These are phyloP conservation scores for Penaeus japonicus DNA, from an alignment of 1,140 invertebrate genomes.

Conservation along the genomic window DNA sequence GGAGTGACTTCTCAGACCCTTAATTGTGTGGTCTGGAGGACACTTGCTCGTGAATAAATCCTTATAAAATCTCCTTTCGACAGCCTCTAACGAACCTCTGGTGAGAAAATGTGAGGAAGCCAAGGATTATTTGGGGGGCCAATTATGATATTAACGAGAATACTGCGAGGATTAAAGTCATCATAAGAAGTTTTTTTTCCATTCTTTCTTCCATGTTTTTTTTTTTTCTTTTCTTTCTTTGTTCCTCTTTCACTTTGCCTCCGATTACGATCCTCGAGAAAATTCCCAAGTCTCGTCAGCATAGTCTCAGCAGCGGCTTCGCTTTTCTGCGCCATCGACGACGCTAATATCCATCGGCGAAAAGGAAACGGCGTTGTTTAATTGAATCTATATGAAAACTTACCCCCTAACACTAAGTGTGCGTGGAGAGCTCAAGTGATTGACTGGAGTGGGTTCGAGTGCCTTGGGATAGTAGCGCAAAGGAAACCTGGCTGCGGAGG, in stretches of 20 bases:
- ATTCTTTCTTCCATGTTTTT: no score
- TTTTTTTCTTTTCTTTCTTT: no score
- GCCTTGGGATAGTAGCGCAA: conserved; percentile 38
- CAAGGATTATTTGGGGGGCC: no score
- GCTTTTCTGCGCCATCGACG: no score
- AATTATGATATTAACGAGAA: no score
- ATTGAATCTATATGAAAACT: conserved; percentile 52
- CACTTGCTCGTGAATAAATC: background rate
- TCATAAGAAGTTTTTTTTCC: no score
- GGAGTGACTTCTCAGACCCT: conserved; percentile 29
- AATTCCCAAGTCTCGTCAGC: no score
- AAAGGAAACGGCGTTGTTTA: conserved; percentile 18
- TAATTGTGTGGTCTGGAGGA: conserved; percentile 37
- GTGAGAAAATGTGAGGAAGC: background rate
- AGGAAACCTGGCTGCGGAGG: background rate
- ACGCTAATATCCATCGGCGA: background rate
- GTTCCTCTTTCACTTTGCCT: no score
- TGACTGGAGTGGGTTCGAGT: conserved; percentile 43
- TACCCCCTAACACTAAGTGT: background rate
- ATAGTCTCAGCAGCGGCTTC: no score
- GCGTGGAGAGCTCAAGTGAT: conserved; percentile 42
- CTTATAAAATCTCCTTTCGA: background rate
- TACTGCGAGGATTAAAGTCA: no score
- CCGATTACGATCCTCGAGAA: no score
- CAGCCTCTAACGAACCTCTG: conserved; percentile 25